A percentile compares a stretch with the other conserved stretches of the same genome.
phyloP scores from a whole-genome alignment of 2,888 invertebrate species.

The Drosophila antonietae region DNA sequence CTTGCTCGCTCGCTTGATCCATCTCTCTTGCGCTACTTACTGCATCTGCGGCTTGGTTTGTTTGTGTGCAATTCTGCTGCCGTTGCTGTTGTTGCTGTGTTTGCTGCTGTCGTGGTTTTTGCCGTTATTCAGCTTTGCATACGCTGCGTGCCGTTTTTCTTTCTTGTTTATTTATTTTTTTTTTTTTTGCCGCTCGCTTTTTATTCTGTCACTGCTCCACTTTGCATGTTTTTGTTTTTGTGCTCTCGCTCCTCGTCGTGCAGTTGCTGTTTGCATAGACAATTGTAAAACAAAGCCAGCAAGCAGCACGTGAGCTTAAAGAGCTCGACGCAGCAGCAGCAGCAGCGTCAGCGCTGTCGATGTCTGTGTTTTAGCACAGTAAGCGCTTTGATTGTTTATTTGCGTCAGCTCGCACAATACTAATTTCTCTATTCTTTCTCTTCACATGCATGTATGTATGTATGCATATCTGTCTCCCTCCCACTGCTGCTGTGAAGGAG shows the following conservation, averaged over 20 bases:
- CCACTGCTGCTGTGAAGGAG: background rate
- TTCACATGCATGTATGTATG: background rate
- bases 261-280: constrained; percentile 50
- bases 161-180: background rate
- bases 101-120: constrained; percentile 48
- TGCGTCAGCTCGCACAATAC: constrained; percentile 36
- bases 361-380: constrained; percentile 34
- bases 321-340: constrained; percentile 25
- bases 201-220: constrained; percentile 35
- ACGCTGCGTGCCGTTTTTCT: constrained; percentile 19
- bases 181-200: constrained; percentile 13
- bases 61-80: constrained; percentile 21
- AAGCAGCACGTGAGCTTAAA: constrained; percentile 52
- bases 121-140: constrained; percentile 45
- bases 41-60: constrained; percentile 27
- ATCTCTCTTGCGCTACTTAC: constrained; percentile 8
- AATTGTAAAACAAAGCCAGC: constrained; percentile 55
- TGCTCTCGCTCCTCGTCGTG: constrained; percentile 23
- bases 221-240: constrained; percentile 33
- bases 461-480: background rate
- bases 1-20: constrained; percentile 4
- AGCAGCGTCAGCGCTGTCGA: constrained; percentile 7
- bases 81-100: constrained; percentile 23
- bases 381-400: constrained; percentile 49
- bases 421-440: constrained; percentile 39